A percentile compares a stretch with the other conserved stretches of the same genome.
Evolutionary conservation across 1,140 invertebrate genomes (phyloP).

Genomic region (Drosophila serrata): DNA sequence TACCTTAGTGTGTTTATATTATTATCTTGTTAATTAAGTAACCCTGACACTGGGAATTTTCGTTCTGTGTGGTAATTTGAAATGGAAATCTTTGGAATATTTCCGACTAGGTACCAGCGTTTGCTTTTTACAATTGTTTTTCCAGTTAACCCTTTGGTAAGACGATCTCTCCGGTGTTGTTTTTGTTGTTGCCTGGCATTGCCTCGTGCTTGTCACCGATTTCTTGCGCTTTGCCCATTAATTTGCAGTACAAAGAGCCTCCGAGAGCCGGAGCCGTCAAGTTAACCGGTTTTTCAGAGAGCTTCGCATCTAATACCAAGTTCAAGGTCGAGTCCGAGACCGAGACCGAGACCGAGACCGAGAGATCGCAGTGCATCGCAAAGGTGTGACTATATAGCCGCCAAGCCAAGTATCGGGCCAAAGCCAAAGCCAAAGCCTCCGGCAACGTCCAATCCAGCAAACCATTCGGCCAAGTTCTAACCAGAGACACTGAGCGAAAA

Average conservation of each 20-base stretch:
- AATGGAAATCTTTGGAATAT: slow-evolving; percentile 55
- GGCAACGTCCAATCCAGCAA: slow-evolving; percentile 11
- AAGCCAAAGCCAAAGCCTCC: slow-evolving; percentile 20
- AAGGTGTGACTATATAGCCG: slow-evolving; percentile 62
- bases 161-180: slow-evolving; percentile 19
- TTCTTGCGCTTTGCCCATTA: slow-evolving; percentile 66
- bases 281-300: slow-evolving; percentile 67
- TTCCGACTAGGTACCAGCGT: slow-evolving; percentile 13
- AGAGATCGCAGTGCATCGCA: slow-evolving; percentile 56
- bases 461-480: slow-evolving; percentile 30
- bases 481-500: slow-evolving; percentile 14
- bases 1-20: background rate
- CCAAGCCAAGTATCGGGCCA: slow-evolving; percentile 10
- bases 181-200: slow-evolving; percentile 19
- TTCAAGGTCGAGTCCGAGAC: slow-evolving; percentile 69
- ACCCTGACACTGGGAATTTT: background rate
- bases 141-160: slow-evolving; percentile 36
- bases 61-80: slow-evolving; percentile 31
- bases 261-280: slow-evolving; percentile 22
- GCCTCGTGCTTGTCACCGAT: slow-evolving; percentile 63
- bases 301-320: slow-evolving; percentile 78
- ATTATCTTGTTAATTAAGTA: too few relatives aligned
- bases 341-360: slow-evolving; percentile 39
- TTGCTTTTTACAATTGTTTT: slow-evolving; percentile 31
- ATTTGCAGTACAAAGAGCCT: slow-evolving; percentile 62